Evolutionary conservation across 2,888 invertebrate species (phyloP).

Genomic region (Brenthis ino): DNA sequence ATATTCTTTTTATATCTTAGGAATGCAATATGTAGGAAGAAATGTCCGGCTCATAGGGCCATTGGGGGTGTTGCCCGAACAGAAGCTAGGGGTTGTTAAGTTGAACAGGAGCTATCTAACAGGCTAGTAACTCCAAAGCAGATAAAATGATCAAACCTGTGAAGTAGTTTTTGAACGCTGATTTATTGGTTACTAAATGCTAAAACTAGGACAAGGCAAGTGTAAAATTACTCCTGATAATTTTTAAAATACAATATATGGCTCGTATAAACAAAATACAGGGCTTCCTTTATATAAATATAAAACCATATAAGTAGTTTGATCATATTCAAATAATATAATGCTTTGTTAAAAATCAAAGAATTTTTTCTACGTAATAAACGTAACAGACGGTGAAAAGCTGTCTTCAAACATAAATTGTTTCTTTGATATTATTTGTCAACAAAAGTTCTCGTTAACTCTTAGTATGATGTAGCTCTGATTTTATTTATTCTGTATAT

Average conservation of each 20-base stretch:
- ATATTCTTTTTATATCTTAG: no score
- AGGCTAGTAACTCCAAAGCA: no score
- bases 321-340: not conserved
- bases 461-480: slow-evolving; percentile 6
- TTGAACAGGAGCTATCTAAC: no score
- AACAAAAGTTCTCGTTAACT: slow-evolving; percentile 12
- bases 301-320: not conserved
- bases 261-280: not conserved
- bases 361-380: slow-evolving; percentile 10
- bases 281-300: not conserved
- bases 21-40: no score
- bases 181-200: no score
- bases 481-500: slow-evolving; percentile 5
- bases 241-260: not conserved
- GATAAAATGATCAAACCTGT: no score
- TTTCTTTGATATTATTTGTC: slow-evolving; percentile 12
- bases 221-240: not conserved
- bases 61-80: no score
- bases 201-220: no score
- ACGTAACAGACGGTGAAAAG: not conserved
- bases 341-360: not conserved
- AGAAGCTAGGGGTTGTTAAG: no score
- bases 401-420: slow-evolving; percentile 4
- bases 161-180: no score
- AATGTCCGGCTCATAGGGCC: no score